Evolutionary conservation across 2,113 vertebrate species (phyloP).

Genomic region (Pleuronectes platessa): DNA sequence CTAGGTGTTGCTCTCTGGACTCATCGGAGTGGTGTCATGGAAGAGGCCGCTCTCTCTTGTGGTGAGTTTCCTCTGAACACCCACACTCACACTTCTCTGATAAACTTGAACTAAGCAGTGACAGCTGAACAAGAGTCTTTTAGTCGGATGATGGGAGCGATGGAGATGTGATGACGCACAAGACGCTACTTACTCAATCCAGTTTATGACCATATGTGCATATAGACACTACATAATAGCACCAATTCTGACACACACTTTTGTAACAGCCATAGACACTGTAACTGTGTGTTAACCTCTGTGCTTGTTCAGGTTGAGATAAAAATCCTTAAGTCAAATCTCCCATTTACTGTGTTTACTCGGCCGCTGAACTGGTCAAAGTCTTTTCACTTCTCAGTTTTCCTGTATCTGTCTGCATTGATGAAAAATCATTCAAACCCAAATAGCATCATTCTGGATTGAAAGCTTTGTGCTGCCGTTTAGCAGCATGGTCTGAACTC

Average conservation of each 20-base stretch:
- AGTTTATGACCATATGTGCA: not conserved
- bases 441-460: not conserved
- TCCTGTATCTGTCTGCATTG: constrained; percentile 2
- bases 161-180: not conserved
- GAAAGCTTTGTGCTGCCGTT: not conserved
- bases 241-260: not conserved
- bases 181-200: constrained; percentile 1
- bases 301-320: constrained; percentile 23
- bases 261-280: not conserved
- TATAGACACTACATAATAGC: not conserved
- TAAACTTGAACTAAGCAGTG: constrained; percentile 33
- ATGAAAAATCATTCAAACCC: constrained; percentile 2
- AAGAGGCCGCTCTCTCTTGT: constrained; percentile 97
- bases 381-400: constrained; percentile 18
- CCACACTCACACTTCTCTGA: constrained; percentile 32
- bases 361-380: constrained; percentile 18
- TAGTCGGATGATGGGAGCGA: not conserved
- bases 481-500: not conserved
- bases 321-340: constrained; percentile 36
- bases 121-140: constrained; percentile 19
- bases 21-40: constrained; percentile 98
- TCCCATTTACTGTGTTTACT: constrained; percentile 17
- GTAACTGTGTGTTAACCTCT: not conserved
- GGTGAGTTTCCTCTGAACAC: constrained; percentile 84
- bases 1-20: constrained; percentile 95